Conservation (phyloP, 2,888 invertebrate genomes). For the Agriotes lineatus region DNA sequence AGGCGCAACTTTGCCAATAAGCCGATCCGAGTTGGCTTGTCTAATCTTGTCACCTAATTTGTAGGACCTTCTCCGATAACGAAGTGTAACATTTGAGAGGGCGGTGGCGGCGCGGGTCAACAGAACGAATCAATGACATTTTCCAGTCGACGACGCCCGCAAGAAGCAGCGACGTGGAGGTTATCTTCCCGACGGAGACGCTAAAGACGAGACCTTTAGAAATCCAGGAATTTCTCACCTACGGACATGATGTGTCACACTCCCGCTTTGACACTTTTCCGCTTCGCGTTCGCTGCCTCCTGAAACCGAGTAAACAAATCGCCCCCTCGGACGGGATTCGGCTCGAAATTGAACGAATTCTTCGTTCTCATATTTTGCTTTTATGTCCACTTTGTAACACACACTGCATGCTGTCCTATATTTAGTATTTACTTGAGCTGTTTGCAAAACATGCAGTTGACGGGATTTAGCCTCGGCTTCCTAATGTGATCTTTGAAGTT, state of each 20-base stretch:
- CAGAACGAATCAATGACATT: slow-evolving; percentile 31
- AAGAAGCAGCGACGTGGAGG: slow-evolving; percentile 7
- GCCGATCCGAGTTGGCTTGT: slow-evolving; percentile 25
- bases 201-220: slow-evolving; percentile 8
- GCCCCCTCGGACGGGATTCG: slow-evolving; percentile 4
- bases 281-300: too few species aligned
- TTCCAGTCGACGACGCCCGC: slow-evolving; percentile 19
- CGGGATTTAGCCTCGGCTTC: background rate
- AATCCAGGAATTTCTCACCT: background rate
- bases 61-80: slow-evolving; percentile 32
- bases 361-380: slow-evolving; percentile 7
- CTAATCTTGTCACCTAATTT: slow-evolving; percentile 39
- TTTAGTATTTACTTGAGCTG: background rate
- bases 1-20: slow-evolving; percentile 20
- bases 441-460: background rate
- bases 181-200: slow-evolving; percentile 6
- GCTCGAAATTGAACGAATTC: slow-evolving; percentile 4
- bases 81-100: slow-evolving; percentile 25
- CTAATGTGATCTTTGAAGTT: too few species aligned
- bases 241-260: slow-evolving; percentile 3
- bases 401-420: background rate
- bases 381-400: slow-evolving; percentile 4
- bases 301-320: slow-evolving; percentile 15
- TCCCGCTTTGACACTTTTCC: too few species aligned
- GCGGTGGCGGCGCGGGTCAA: slow-evolving; percentile 13